Evolutionary conservation across 2,113 vertebrate genomes (phyloP).

Genomic region (Muntiacus muntjak): DNA sequence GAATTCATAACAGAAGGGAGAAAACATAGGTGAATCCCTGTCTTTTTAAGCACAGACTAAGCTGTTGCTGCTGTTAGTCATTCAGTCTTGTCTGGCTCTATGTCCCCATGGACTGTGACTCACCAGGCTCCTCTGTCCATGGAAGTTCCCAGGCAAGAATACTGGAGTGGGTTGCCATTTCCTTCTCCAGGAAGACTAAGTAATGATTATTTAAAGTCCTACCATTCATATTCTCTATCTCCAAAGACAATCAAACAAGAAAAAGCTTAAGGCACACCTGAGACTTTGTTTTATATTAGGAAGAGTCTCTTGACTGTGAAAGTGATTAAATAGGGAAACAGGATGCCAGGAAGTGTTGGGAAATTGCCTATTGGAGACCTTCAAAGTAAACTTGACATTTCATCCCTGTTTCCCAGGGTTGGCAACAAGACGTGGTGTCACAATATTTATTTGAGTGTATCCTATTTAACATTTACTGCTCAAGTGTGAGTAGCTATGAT

Average conservation of each 20-base stretch:
- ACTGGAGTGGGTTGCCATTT: background rate
- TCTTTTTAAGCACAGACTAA: background rate
- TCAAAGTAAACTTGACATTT: background rate
- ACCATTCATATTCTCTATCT: background rate
- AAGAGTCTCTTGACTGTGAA: background rate
- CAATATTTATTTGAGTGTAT: background rate
- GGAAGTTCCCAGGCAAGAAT: background rate
- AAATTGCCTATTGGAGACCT: background rate
- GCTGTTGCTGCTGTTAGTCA: background rate
- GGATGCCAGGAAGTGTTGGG: background rate
- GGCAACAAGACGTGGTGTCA: background rate
- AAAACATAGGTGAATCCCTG: background rate
- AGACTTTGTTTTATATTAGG: background rate
- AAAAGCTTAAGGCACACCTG: background rate
- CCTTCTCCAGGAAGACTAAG: background rate
- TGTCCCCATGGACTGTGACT: background rate
- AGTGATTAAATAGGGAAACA: background rate
- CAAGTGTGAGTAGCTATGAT: background rate
- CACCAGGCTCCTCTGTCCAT: background rate
- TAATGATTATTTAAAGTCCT: background rate
- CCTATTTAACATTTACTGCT: background rate
- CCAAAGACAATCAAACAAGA: background rate
- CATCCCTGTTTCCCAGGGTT: background rate
- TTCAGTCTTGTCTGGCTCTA: background rate
- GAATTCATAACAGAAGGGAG: background rate